Percentiles rank a stretch among this genome's conserved stretches.
Conservation (phyloP, 2,797 vertebrate species). For the Rhynchonycteris naso region DNA sequence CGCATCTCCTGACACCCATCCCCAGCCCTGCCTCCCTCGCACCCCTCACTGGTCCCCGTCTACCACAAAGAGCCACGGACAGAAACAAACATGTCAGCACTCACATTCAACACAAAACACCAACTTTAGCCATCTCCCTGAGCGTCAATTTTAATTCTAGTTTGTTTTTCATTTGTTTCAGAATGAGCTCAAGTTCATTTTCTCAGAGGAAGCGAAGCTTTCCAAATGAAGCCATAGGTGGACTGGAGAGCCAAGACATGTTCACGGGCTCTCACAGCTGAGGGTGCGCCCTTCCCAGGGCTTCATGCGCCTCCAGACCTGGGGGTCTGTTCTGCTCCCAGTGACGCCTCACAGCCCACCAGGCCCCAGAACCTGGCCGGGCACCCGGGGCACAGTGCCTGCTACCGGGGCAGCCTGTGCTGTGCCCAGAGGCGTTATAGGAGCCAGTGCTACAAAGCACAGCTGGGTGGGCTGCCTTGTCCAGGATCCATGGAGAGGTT, state of each 20-base stretch:
- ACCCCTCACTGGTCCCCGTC: not conserved
- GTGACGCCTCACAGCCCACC: fast-evolving
- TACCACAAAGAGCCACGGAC: not conserved
- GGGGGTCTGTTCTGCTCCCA: not conserved
- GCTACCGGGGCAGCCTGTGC: not conserved
- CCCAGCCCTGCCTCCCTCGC: no score
- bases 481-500: not conserved
- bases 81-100: not conserved
- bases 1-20: fast-evolving
- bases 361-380: not conserved
- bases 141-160: not conserved
- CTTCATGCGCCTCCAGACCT: not conserved
- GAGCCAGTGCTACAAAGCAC: not conserved
- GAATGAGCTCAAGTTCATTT: not conserved
- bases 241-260: no score
- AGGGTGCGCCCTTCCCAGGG: not conserved
- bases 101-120: not conserved
- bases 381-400: not conserved
- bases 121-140: not conserved
- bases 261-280: not conserved
- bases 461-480: not conserved
- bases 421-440: fast-evolving
- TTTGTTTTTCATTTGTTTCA: not conserved
- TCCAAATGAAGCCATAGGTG: not conserved
- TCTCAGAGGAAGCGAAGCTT: not conserved